Evolutionary conservation across 2,797 vertebrate genomes (phyloP), one percentile per base, ranked within the genome.

Genomic region (Cygnus olor): DNA sequence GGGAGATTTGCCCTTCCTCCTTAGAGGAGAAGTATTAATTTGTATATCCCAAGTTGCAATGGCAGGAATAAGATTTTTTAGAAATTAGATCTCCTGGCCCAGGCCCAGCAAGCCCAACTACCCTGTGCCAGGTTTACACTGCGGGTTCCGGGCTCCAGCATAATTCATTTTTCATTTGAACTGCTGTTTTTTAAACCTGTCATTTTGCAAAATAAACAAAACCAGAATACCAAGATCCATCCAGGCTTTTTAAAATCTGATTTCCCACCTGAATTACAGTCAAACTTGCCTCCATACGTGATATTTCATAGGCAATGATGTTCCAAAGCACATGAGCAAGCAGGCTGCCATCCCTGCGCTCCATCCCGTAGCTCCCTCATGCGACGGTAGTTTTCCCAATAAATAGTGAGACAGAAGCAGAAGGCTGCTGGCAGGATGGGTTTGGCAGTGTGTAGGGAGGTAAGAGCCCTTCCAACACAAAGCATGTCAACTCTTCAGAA

Each of bases 21-120:
- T 94, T 54, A 53, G 61, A 95, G 91, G 72, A 88, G 65, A 84
- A 94, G 22, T 95, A 94, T 96, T 96, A 95, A 94, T 96, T 94
- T 94, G 44, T 92, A 30, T 64, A 78, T 93, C 38, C 68, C 88
- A 72, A 85, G 61, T 64, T 65, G 77, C 34, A 80, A 27, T 53
- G 84, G 72, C 44, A 60, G 74, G 64, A 92, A 65, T 73, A 80
- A 76, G 74, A 77, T 66, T 61, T 54, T 89, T 84, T 88, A 71
- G 5, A 83, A 93, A 70, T 84, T 66, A 27, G 30, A 21, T 80
- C 51, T 94, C 57, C 68, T 78, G 63, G 60, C 73, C 88, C 69
- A 77, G 90, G 60, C 76, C 87, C 71, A 77, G 87, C 54, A 45
- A 0, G 0, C 44, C 84, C 68, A 42, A 70, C 77, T 76, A 93